Conservation (phyloP, 2,888 invertebrate species). For the Adelognathus sp. region DNA sequence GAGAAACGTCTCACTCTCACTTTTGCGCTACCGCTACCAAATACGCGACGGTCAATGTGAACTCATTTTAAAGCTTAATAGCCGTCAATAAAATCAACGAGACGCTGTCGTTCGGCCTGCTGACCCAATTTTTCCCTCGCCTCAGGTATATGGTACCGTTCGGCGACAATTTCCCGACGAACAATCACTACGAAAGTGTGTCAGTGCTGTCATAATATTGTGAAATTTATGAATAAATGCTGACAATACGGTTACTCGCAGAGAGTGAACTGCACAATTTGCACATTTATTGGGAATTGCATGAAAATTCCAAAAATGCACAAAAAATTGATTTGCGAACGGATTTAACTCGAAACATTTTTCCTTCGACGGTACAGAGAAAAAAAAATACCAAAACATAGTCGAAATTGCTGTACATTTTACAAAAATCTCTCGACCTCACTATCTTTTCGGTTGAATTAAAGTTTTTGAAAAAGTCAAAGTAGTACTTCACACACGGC, state of each 20-base stretch:
- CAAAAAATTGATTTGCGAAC: no score
- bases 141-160: constrained; percentile 54
- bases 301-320: no score
- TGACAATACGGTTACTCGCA: not conserved
- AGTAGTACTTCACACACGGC: no score
- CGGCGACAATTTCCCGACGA: constrained; percentile 35
- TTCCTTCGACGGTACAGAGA: no score
- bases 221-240: not conserved
- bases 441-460: no score
- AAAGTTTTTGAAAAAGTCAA: no score
- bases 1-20: not conserved
- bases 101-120: constrained; percentile 33
- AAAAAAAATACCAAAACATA: no score
- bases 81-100: constrained; percentile 64
- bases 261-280: no score
- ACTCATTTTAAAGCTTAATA: constrained; percentile 67
- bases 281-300: no score
- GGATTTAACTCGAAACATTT: no score
- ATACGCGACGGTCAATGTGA: constrained; percentile 15
- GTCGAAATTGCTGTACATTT: no score
- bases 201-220: constrained; percentile 14
- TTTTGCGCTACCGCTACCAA: constrained; percentile 38
- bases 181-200: constrained; percentile 58
- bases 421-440: no score
- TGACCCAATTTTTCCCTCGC: constrained; percentile 70